phyloP scores from a whole-genome alignment of 2,888 invertebrate genomes.

The Cistogaster globosa region DNA sequence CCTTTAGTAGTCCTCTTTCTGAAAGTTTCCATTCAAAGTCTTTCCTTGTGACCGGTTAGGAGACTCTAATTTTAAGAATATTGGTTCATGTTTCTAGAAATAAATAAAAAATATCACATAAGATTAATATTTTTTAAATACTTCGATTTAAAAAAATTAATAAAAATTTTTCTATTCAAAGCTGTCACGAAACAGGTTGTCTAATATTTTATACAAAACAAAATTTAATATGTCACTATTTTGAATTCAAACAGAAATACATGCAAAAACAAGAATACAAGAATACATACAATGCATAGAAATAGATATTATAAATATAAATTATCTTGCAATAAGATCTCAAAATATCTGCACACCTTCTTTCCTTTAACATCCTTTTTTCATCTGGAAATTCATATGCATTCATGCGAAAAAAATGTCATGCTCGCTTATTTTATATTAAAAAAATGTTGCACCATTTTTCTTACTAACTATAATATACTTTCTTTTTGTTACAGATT shows the following conservation, averaged over 20 bases:
- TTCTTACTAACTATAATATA: slow-evolving; percentile 4
- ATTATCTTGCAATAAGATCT: neutral
- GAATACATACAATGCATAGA: no score
- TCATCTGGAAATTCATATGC: neutral
- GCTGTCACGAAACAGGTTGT: slow-evolving; percentile 10
- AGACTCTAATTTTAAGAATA: no score
- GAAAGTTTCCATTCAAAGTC: no score
- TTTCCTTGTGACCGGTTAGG: no score
- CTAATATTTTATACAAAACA: slow-evolving; percentile 3
- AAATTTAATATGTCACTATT: slow-evolving; percentile 4
- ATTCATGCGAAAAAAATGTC: slow-evolving; percentile 10
- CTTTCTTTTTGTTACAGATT: slow-evolving; percentile 86
- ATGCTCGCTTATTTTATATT: slow-evolving; percentile 27
- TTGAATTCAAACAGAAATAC: neutral
- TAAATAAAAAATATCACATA: no score
- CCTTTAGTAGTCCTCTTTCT: no score
- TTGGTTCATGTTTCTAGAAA: no score
- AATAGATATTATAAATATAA: no score
- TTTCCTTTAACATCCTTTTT: neutral
- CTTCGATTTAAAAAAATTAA: no score
- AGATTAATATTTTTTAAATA: neutral
- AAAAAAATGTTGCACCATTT: slow-evolving; percentile 16
- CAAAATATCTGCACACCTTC: slow-evolving; percentile 19
- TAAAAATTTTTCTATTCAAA: neutral
- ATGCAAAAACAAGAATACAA: neutral